Base-by-base conservation (phyloP, 2,888 invertebrate species). In the Caenorhabditis afra region DNA sequence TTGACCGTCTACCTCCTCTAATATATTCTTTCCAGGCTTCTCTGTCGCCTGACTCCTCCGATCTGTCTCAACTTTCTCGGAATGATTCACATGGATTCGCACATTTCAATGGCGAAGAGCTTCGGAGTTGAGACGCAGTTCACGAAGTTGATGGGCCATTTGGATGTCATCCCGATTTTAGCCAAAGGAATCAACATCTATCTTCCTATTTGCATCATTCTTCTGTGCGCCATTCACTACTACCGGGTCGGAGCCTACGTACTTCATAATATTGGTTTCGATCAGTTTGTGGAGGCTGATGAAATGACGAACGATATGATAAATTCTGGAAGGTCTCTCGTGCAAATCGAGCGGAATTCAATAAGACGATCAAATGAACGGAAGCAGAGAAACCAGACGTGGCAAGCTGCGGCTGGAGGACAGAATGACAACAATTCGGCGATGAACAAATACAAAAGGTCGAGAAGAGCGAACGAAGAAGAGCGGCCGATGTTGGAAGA, bases 181-280 rank as follows among this genome's bases (percentile, higher is more conserved):
- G 95, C 97, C 0, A 95, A 97, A 91, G 98, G 98, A 10, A 98
- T 99, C 92, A 99, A 99, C 92, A 95, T 99, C 67, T 99, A 99
- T 92, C 97, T 99, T 91, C 99, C 99, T 0, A 97, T 98, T 94
- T 94, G 95, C 76, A 97, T 99, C 90, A 93, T 98, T 74, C 93
- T 94, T 49, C 94, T 99, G 86, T 97, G 98, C 90, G 91, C 95
- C 70, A 95, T 96, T 70, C 99, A 97, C 0, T 90, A 87, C 76
- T 87, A 88, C 58, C 95, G 95, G 87, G 92, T 98, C 50, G 98
- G 98, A 66, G 95, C 96, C 68, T 93, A 97, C 59, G 92, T 96
- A 68, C 92, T 99, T 41, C 95, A 96, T 66, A 93, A 95, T 81
- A 93, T 99, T 83, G 99, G 97, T 41, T 96, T 97, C 91, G 97